Conservation (phyloP, 2,888 invertebrate species). For the Nomada flava region DNA sequence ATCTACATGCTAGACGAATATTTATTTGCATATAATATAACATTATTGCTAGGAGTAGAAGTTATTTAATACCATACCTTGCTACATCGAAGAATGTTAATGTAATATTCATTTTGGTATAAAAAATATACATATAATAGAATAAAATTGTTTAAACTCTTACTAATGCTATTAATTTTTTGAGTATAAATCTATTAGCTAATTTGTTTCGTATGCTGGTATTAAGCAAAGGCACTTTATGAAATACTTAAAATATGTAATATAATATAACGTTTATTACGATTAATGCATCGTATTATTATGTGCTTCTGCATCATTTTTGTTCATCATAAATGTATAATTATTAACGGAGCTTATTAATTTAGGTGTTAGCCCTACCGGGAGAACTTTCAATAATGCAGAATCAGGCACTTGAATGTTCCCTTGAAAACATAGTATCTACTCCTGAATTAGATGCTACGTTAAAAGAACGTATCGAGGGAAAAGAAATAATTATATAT, state of each 20-base stretch:
- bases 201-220: slow-evolving; percentile 26
- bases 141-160: slow-evolving; percentile 4
- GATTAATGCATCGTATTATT: slow-evolving; percentile 18
- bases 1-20: slow-evolving; percentile 35
- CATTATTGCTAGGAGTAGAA: slow-evolving; percentile 29
- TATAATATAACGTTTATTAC: not conserved
- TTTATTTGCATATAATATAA: slow-evolving; percentile 21
- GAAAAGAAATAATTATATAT: slow-evolving; percentile 82
- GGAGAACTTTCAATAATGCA: slow-evolving; percentile 85
- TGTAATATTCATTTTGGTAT: slow-evolving; percentile 16
- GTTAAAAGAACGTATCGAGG: slow-evolving; percentile 72
- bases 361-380: slow-evolving; percentile 86
- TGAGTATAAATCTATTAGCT: slow-evolving; percentile 21
- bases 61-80: slow-evolving; percentile 74
- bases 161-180: slow-evolving; percentile 7
- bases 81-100: slow-evolving; percentile 40
- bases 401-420: slow-evolving; percentile 81
- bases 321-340: slow-evolving; percentile 3
- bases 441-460: slow-evolving; percentile 64
- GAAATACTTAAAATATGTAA: slow-evolving; percentile 20
- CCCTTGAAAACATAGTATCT: slow-evolving; percentile 65
- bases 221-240: slow-evolving; percentile 3
- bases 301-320: slow-evolving; percentile 12
- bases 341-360: slow-evolving; percentile 45
- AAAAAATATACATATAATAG: slow-evolving; percentile 11